Conservation (phyloP, 2,113 vertebrate genomes). For the Enhydra lutris region DNA sequence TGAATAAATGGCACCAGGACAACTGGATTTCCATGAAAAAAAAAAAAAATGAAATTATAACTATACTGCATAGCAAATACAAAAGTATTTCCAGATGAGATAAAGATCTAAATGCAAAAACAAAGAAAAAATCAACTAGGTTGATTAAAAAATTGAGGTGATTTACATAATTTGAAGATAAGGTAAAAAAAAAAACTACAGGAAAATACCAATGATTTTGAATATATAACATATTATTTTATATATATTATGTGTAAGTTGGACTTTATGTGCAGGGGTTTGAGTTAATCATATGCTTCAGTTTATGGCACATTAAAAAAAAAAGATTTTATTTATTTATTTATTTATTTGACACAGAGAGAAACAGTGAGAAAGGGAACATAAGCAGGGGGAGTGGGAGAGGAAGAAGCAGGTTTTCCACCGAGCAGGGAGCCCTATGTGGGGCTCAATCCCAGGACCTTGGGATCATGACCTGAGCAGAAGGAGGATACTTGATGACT, state of each 20-base stretch:
- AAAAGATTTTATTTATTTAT: too few relatives aligned
- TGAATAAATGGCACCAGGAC: background rate
- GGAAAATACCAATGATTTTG: background rate
- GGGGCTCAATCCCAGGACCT: too few relatives aligned
- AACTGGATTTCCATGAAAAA: background rate
- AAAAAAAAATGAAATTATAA: background rate
- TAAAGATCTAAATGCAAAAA: conserved; percentile 27
- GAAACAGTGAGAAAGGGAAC: too few relatives aligned
- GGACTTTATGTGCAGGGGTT: background rate
- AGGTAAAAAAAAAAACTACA: background rate
- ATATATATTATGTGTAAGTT: background rate
- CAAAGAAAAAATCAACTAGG: background rate
- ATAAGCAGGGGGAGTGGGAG: too few relatives aligned
- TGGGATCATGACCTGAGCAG: too few relatives aligned
- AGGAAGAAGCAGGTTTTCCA: too few relatives aligned
- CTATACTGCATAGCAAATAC: background rate
- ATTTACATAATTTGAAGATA: background rate
- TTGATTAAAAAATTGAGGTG: background rate
- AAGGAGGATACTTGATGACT: too few relatives aligned
- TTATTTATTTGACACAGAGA: too few relatives aligned
- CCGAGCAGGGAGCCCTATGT: too few relatives aligned
- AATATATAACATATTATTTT: background rate
- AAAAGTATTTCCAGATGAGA: background rate
- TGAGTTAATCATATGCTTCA: background rate
- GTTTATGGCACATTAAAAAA: background rate